These are phyloP conservation scores for Autographa pulchrina DNA, from an alignment of 2,888 invertebrate genomes.

Conservation along the genomic window DNA sequence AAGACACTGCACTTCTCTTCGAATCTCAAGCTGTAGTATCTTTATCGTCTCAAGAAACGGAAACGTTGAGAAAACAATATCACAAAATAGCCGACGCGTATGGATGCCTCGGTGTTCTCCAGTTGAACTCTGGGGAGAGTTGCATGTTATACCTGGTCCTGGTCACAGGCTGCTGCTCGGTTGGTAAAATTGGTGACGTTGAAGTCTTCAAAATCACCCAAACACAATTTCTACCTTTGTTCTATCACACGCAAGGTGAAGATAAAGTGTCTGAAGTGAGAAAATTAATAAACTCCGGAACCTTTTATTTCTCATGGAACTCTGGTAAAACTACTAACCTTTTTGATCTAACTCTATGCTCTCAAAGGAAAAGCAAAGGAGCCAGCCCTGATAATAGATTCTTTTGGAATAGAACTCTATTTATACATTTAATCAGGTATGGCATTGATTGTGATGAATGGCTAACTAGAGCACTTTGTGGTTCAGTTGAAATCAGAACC, in stretches of 20 bases:
- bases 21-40: slow-evolving; percentile 97
- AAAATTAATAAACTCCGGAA: slow-evolving; percentile 98
- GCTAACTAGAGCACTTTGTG: slow-evolving; percentile 98
- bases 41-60: slow-evolving; percentile 96
- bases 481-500: slow-evolving; percentile 98
- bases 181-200: slow-evolving; percentile 98
- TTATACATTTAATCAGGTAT: slow-evolving; percentile 97
- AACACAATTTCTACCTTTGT: slow-evolving; percentile 96
- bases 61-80: slow-evolving; percentile 96
- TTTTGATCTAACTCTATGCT: slow-evolving; percentile 98
- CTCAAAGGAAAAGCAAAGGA: slow-evolving; percentile 95
- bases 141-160: slow-evolving; percentile 96
- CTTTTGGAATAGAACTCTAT: slow-evolving; percentile 99
- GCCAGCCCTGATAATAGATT: slow-evolving; percentile 97
- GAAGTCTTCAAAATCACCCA: slow-evolving; percentile 98
- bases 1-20: slow-evolving; percentile 96
- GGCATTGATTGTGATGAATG: slow-evolving; percentile 97
- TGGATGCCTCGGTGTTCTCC: slow-evolving; percentile 98
- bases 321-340: slow-evolving; percentile 85
- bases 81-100: slow-evolving; percentile 98
- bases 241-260: slow-evolving; percentile 91
- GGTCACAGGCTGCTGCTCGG: slow-evolving; percentile 98
- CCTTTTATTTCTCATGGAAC: slow-evolving; percentile 98
- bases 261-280: slow-evolving; percentile 91
- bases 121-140: slow-evolving; percentile 95